These are phyloP conservation scores for Hartigia nigra DNA, from an alignment of 2,888 invertebrate species.

Conservation along the genomic window DNA sequence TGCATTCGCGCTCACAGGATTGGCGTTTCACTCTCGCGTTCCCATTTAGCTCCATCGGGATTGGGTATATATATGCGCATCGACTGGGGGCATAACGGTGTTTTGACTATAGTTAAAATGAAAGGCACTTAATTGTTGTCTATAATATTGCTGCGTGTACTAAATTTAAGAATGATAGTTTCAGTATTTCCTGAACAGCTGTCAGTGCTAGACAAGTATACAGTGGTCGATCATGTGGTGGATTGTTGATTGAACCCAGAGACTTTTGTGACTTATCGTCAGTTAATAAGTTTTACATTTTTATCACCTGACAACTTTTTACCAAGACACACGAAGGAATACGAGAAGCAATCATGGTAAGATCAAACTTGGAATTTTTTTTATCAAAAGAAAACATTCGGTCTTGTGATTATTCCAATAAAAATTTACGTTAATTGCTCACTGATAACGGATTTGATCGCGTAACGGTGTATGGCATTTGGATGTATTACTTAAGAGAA, in stretches of 20 bases:
- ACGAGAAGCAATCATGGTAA: too few relatives aligned
- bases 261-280: too few relatives aligned
- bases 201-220: slow-evolving; percentile 62
- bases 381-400: neutral
- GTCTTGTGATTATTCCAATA: too few relatives aligned
- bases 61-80: slow-evolving; percentile 33
- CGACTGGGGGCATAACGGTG: slow-evolving; percentile 46
- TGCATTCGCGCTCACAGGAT: slow-evolving; percentile 43
- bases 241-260: slow-evolving; percentile 34
- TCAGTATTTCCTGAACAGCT: slow-evolving; percentile 66
- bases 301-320: too few relatives aligned
- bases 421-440: too few relatives aligned
- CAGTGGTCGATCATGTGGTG: slow-evolving; percentile 46
- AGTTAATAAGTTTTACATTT: too few relatives aligned
- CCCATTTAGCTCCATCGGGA: slow-evolving; percentile 57
- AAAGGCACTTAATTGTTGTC: slow-evolving; percentile 63
- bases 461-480: slow-evolving; percentile 16
- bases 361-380: slow-evolving; percentile 32
- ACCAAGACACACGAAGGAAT: too few relatives aligned
- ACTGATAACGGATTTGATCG: too few relatives aligned
- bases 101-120: slow-evolving; percentile 63
- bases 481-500: slow-evolving; percentile 25
- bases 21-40: slow-evolving; percentile 64
- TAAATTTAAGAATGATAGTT: slow-evolving; percentile 62
- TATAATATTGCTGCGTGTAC: slow-evolving; percentile 54